These are phyloP conservation scores for Equus quagga DNA, from an alignment of 2,113 vertebrate species.

Conservation along the genomic window DNA sequence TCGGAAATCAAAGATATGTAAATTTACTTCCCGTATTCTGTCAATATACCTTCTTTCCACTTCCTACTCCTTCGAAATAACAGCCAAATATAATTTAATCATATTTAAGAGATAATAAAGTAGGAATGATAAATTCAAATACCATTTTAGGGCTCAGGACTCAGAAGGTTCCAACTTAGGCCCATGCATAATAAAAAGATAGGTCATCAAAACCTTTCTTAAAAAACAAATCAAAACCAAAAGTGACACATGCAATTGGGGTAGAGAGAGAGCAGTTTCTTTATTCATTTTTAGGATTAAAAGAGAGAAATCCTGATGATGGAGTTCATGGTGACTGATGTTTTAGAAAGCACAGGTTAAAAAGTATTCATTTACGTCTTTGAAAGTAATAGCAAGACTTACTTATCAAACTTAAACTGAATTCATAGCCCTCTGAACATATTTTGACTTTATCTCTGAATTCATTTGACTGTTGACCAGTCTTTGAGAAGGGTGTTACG, in stretches of 20 bases:
- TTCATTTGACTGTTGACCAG: not conserved
- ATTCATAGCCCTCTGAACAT: not conserved
- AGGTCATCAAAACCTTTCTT: not conserved
- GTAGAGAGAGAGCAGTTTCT: not conserved
- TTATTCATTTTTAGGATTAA: not conserved
- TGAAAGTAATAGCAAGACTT: not conserved
- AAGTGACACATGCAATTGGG: not conserved
- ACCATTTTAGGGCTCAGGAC: not conserved
- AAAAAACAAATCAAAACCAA: not conserved
- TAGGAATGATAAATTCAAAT: not conserved
- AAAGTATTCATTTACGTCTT: not conserved
- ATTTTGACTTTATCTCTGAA: not conserved
- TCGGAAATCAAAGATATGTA: constrained; percentile 25
- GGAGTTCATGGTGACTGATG: not conserved
- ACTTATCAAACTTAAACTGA: constrained; percentile 2
- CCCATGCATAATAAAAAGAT: not conserved
- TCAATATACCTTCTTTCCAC: not conserved
- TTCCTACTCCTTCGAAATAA: constrained; percentile 23
- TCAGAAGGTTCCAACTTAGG: not conserved
- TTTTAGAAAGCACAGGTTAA: not conserved
- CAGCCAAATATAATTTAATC: not conserved
- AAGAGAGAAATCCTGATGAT: not conserved
- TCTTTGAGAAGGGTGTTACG: not conserved
- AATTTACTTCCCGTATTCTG: not conserved
- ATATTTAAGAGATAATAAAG: not conserved